phyloP scores from a whole-genome alignment of 2,888 invertebrate species.

The Diplolepis rosae region DNA sequence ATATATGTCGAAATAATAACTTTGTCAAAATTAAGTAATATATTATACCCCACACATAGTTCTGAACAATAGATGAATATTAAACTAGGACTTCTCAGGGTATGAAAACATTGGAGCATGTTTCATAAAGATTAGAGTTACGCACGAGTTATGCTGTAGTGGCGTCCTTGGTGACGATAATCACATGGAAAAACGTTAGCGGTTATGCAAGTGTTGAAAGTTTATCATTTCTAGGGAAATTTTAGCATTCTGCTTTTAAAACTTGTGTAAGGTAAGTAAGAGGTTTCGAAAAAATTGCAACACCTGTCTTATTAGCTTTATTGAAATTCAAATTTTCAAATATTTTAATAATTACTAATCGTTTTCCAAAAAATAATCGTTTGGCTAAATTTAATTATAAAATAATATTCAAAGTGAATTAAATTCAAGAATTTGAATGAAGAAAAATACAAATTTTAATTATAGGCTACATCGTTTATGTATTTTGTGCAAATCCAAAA shows the following conservation, averaged over 20 bases:
- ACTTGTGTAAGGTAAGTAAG: not conserved
- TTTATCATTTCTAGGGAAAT: slow-evolving; percentile 25
- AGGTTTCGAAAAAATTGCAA: too few relatives aligned
- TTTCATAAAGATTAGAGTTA: slow-evolving; percentile 10
- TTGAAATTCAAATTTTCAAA: too few relatives aligned
- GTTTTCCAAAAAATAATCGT: too few relatives aligned
- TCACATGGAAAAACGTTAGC: slow-evolving; percentile 40
- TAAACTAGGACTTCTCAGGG: not conserved
- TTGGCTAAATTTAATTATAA: too few relatives aligned
- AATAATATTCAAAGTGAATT: too few relatives aligned
- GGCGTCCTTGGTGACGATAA: slow-evolving; percentile 39
- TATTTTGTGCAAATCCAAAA: too few relatives aligned
- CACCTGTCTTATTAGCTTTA: too few relatives aligned
- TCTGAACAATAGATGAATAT: not conserved
- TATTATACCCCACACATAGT: not conserved
- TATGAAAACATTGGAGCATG: not conserved
- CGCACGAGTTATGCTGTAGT: slow-evolving; percentile 34
- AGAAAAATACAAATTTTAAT: too few relatives aligned
- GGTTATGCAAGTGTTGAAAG: slow-evolving; percentile 39
- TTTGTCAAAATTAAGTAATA: not conserved
- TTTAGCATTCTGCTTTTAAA: slow-evolving; percentile 4
- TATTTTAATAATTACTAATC: too few relatives aligned
- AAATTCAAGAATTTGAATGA: too few relatives aligned
- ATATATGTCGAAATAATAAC: too few relatives aligned
- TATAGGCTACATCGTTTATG: too few relatives aligned